Evolutionary conservation across 2,797 vertebrate genomes (phyloP).

Genomic region (Falco concolor): DNA sequence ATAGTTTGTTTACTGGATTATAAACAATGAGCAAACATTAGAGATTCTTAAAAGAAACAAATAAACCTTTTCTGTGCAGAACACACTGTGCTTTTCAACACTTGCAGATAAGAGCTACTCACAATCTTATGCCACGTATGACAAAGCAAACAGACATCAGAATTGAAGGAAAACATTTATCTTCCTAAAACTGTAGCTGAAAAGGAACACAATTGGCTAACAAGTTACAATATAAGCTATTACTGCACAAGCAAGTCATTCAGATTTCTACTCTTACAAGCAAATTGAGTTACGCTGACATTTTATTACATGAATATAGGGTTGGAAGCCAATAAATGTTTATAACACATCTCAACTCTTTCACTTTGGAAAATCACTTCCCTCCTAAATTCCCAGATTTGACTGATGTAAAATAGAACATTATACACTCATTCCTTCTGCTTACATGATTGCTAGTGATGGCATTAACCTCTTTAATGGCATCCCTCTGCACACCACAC

Average conservation of each 20-base stretch:
- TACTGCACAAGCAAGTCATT: background rate
- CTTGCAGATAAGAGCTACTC: background rate
- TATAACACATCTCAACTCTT: background rate
- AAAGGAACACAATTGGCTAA: background rate
- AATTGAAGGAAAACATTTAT: background rate
- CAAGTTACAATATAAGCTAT: background rate
- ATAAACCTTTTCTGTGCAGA: background rate
- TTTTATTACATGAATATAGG: background rate
- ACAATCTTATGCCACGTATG: background rate
- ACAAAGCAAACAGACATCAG: background rate
- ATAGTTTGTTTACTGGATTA: background rate
- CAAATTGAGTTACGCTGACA: background rate
- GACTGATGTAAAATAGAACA: fast-evolving
- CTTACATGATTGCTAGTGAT: background rate
- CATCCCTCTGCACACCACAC: background rate
- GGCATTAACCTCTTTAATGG: background rate
- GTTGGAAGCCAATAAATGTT: background rate
- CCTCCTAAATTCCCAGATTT: background rate
- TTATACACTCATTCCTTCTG: background rate
- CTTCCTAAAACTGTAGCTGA: background rate
- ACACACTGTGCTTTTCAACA: background rate
- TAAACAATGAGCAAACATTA: background rate
- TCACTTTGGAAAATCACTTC: background rate
- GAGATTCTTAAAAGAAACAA: background rate
- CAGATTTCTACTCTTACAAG: background rate